Evolutionary conservation across 2,113 vertebrate genomes (phyloP), one percentile per base, ranked within the genome.

Genomic region (Amphiprion ocellaris): DNA sequence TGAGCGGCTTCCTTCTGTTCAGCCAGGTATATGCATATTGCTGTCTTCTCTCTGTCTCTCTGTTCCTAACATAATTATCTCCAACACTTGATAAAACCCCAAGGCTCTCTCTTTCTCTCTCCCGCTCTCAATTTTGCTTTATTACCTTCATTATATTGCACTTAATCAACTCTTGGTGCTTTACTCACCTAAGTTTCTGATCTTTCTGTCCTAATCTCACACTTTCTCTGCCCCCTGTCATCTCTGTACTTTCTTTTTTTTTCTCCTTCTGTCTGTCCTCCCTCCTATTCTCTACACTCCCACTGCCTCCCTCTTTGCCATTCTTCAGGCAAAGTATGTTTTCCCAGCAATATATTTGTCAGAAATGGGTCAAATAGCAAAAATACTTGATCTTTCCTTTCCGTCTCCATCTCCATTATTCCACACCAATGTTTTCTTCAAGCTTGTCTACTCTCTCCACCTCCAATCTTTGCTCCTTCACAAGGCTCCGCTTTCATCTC

Each of bases 11-110:
- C 23, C 46, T 21, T 68, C 54, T 81, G 55, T 71, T 82, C 78
- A 63, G 49, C 7, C 74, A 82, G 81, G 69, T 83, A 23, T 28
- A 68, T 55, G 53, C 47, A 50, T 39, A 41, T 47, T 65, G 56
- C 49, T 61, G 62, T 55, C 60, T 24, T 72, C 62, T 74, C 50
- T 8, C 30, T 69, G 24, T 56, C 24, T 74, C 52, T 77, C 47
- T 62, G 23, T 41, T 56, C 63, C 74, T 68, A 49, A 26, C 77
- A 0, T 85, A 87, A 90, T 92, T 89, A 90, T 87, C 78, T 84
- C 68, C 66, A 62, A 54, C 71, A 80, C 82, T 86, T 77, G 60
- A 84, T 83, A 82, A 87, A 79, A 73, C 70, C 81, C 61, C 28
- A 47, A 7, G 77, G 79, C 74, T 37, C 37, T 7, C 50, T 61